These are phyloP conservation scores for Pachyrhynchus sulphureomaculatus DNA, from an alignment of 1,140 invertebrate species.

Conservation along the genomic window DNA sequence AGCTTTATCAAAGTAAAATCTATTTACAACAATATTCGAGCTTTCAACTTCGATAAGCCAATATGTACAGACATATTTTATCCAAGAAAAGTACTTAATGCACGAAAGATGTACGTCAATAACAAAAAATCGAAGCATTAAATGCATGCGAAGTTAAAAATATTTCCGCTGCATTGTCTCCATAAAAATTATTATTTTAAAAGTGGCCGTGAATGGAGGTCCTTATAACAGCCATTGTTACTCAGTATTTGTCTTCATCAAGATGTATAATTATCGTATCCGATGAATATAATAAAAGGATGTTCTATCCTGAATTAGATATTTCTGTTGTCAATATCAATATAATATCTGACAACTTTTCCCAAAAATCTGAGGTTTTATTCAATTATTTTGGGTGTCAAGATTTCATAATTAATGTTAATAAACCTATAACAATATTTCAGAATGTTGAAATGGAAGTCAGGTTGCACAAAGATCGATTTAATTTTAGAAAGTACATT, in stretches of 20 bases:
- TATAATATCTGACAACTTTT: conserved; percentile 4
- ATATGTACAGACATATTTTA: too few species aligned
- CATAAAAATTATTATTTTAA: too few species aligned
- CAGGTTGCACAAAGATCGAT: conserved; percentile 31
- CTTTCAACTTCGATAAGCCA: too few species aligned
- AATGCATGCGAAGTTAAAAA: too few species aligned
- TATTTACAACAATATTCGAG: too few species aligned
- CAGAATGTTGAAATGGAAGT: conserved; percentile 36
- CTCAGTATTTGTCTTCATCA: conserved; percentile 30
- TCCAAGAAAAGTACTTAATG: too few species aligned
- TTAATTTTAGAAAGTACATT: conserved; percentile 39
- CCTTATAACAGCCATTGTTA: conserved; percentile 16
- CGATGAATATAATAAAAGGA: conserved; percentile 19
- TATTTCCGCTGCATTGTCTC: too few species aligned
- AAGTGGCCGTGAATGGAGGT: too few species aligned
- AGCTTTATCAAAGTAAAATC: too few species aligned
- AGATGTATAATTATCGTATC: conserved; percentile 35
- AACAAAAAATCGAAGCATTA: too few species aligned
- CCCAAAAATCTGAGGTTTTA: conserved; percentile 6
- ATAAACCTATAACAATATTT: conserved; percentile 23
- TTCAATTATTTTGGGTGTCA: conserved; percentile 40
- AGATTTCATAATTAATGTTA: conserved; percentile 33
- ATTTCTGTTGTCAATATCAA: conserved; percentile 25
- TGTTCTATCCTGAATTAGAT: conserved; percentile 22
- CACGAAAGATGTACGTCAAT: too few species aligned